Evolutionary conservation across 2,888 invertebrate species (phyloP), one percentile per base, ranked within the genome.

Genomic region (Perizoma flavofasciatum): DNA sequence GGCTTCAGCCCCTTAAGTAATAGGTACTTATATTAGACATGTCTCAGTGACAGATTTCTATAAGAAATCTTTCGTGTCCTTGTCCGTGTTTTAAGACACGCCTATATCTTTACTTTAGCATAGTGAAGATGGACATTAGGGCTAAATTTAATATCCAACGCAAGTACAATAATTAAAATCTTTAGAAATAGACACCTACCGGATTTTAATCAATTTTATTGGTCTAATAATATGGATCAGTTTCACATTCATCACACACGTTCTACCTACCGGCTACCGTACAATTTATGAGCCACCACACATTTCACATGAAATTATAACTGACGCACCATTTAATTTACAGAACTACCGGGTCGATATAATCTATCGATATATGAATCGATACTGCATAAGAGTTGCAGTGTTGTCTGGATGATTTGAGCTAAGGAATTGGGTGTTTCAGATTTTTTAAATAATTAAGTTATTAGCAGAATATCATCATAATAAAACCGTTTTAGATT

Each of bases 241-340:
- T 70, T 58, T 51, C 64, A 59, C 68, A 66, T 65, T 61, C 63
- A 69, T 65, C 65, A 68, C 74, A 72, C 67, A 68, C 65, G 63
- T 52, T 67, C 74, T 74, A 73, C 32, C 10, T 9, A 34, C 33
- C 34, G 47, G 43, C 79, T 77, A 73, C 74, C 70, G 67, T 67
- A 75, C 78, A 77, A 82, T 82, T 83, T 82, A 82, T 79, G 67
- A 71, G 67, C 74, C 81, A 79, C 77, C 83, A 83, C 81, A 83
- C 82, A 83, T 81, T 79, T 83, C 82, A 81, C 72, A 76, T 75
- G 72, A 80, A 82, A 83, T 83, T 83, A 83, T 81, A 83, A 81
- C 73, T 77, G 71, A 74, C 71, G 72, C 66, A 66, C 66, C 71
- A 71, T 77, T 78, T 79, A 82, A 82, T 78, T 79, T 79, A 81